Conservation (phyloP, 2,888 invertebrate species). For the Aelia acuminata region DNA sequence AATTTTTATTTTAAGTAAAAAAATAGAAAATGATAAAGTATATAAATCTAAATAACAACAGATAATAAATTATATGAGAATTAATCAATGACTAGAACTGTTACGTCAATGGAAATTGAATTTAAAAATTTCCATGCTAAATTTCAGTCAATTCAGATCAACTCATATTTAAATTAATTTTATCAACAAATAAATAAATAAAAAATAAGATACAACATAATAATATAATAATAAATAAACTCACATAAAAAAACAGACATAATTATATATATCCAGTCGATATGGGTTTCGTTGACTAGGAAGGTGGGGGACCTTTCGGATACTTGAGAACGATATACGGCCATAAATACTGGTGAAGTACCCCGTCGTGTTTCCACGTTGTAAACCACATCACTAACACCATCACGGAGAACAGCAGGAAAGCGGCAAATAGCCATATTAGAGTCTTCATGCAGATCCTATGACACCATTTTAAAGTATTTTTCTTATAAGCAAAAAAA, state of each 20-base stretch:
- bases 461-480: background rate
- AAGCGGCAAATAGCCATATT: background rate
- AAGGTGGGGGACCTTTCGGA: background rate
- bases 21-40: background rate
- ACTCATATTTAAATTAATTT: background rate
- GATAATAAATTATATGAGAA: background rate
- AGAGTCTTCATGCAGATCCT: slow-evolving; percentile 34
- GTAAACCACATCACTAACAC: background rate
- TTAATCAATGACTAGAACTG: background rate
- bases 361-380: background rate
- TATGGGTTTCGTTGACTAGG: background rate
- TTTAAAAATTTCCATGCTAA: background rate
- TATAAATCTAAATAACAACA: slow-evolving; percentile 6
- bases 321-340: slow-evolving; percentile 19
- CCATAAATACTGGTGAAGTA: background rate
- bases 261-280: slow-evolving; percentile 29
- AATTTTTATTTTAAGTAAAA: background rate
- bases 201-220: background rate
- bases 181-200: background rate
- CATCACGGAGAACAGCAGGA: background rate
- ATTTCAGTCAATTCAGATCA: background rate
- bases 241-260: slow-evolving; percentile 1
- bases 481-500: too few species aligned
- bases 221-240: slow-evolving; percentile 40
- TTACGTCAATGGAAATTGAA: background rate